Evolutionary conservation across 2,888 invertebrate genomes (phyloP).

Genomic region (Spodoptera picta): DNA sequence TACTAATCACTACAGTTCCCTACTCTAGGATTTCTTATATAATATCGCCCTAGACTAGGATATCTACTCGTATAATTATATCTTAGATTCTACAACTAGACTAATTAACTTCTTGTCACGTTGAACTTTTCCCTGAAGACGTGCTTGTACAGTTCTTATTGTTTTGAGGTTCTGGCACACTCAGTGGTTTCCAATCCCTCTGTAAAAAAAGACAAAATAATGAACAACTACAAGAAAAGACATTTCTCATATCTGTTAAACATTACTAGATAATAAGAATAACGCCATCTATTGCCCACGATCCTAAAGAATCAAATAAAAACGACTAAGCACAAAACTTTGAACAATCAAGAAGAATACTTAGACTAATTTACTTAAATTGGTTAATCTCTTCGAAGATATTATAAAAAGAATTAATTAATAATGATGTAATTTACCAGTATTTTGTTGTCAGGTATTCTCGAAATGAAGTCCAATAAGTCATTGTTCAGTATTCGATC

Average conservation of each 20-base stretch:
- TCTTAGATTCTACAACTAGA: background rate
- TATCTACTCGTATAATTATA: conserved; percentile 22
- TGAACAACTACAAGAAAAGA: too few relatives aligned
- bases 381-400: too few relatives aligned
- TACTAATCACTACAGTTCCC: conserved; percentile 5
- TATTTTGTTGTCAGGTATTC: conserved; percentile 79
- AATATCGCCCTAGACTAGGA: conserved; percentile 34
- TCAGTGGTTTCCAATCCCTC: conserved; percentile 83
- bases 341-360: too few relatives aligned
- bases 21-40: conserved; percentile 3
- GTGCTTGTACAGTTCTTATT: conserved; percentile 17
- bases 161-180: conserved; percentile 76
- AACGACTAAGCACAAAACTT: too few relatives aligned
- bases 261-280: too few relatives aligned
- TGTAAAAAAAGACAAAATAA: conserved; percentile 56
- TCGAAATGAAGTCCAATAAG: conserved; percentile 79
- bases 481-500: conserved; percentile 78
- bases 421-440: conserved; percentile 66
- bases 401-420: conserved; percentile 1
- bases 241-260: too few relatives aligned
- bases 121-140: conserved; percentile 14
- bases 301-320: too few relatives aligned
- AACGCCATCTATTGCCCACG: too few relatives aligned
- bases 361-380: background rate
- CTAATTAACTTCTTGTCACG: conserved; percentile 7